Percentiles rank a stretch among this genome's conserved stretches.
These are phyloP conservation scores for Sarcophaga carnaria DNA, from an alignment of 2,888 invertebrate genomes.

Conservation along the genomic window DNA sequence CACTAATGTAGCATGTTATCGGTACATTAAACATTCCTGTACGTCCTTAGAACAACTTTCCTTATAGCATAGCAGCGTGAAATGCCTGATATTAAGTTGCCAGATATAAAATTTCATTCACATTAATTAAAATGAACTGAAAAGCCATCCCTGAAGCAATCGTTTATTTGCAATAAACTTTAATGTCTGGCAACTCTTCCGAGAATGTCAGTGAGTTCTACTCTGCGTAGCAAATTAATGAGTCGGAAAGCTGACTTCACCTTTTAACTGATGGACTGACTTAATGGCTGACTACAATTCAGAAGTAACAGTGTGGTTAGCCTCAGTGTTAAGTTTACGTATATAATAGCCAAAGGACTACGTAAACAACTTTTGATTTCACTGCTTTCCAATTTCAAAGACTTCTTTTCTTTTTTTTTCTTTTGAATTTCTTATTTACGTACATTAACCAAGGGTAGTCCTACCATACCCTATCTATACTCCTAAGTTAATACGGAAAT, in stretches of 20 bases:
- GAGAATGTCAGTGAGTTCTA: not conserved
- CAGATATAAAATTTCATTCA: not conserved
- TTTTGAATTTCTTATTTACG: slow-evolving; percentile 14
- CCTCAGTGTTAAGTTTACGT: slow-evolving; percentile 38
- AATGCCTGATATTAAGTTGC: not conserved
- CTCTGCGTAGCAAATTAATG: slow-evolving; percentile 4
- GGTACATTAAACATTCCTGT: slow-evolving; percentile 46
- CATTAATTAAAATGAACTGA: too few relatives aligned
- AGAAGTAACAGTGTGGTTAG: not conserved
- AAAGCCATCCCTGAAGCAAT: too few relatives aligned
- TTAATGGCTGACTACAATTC: not conserved
- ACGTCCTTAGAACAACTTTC: not conserved
- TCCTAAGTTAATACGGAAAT: not conserved
- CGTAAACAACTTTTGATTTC: slow-evolving; percentile 40
- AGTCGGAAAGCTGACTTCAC: not conserved
- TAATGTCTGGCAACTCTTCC: not conserved
- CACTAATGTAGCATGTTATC: slow-evolving; percentile 59
- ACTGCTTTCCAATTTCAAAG: slow-evolving; percentile 4
- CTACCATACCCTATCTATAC: not conserved
- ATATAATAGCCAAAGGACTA: slow-evolving; percentile 22
- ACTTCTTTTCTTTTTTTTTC: not conserved
- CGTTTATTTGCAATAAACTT: too few relatives aligned
- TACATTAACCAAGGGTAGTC: slow-evolving; percentile 16
- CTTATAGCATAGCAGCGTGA: not conserved
- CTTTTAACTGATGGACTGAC: slow-evolving; percentile 21